Evolutionary conservation across 2,113 vertebrate genomes (phyloP), one percentile per base, ranked within the genome.

Genomic region (Sylvietta virens): DNA sequence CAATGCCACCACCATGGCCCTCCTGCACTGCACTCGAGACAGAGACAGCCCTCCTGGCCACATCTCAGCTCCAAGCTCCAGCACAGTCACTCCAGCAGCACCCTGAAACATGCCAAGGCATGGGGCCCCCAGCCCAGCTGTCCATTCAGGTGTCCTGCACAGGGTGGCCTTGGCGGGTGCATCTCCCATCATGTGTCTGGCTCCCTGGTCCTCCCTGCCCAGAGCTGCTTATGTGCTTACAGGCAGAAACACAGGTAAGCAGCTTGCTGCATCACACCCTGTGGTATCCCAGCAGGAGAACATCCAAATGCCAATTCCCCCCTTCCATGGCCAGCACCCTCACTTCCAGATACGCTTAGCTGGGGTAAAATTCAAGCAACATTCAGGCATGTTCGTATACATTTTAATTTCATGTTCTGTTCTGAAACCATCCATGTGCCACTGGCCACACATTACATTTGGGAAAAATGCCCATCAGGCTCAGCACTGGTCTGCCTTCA

Each of bases 161-260:
- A 12, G n/a, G 31, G 64, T 5, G 4, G 77, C 69, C 40, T 53
- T 1, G 3, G 16, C 0, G 3, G 44, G n/a, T 15, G 10, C 31
- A 1, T n/a, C 21, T 60, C 56, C 51, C n/a, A 44, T 9, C 30
- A 1, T 65, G 60, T 85, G 51, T 31, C 74, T 57, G 88, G 45
- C n/a, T 81, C 60, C 65, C 40, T 3, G 1, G 53, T 11, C 71
- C 30, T 70, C 9, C 15, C 85, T 60, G 50, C 56, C 31, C 69
- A 57, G 86, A 94, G 83, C 86, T 61, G 81, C 72, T 91, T 80
- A 88, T 76, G 57, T 48, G 54, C 80, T 94, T 88, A 88, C 23
- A 78, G 58, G 40, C 60, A 94, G 81, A 72, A 65, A 56, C 37
- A 37, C 5, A 5, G 64, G 81, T 74, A 91, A 95, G 77, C 81